Evolutionary conservation across 2,113 vertebrate genomes (phyloP).

Genomic region (Corvus hawaiiensis): DNA sequence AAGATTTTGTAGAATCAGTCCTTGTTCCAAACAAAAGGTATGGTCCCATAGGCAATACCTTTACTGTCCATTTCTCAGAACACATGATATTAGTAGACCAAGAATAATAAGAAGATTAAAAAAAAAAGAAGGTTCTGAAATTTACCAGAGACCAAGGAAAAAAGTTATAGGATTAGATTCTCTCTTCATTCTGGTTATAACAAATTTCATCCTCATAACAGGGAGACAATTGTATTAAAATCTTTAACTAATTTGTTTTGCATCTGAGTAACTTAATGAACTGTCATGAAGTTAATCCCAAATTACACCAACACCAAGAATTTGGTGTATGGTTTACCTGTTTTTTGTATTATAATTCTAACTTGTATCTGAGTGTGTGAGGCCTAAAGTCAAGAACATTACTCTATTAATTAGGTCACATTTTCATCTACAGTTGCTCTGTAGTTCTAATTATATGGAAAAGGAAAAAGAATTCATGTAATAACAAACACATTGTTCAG

Average conservation of each 20-base stretch:
- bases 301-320: background rate
- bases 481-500: background rate
- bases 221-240: background rate
- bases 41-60: background rate
- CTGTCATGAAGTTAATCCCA: background rate
- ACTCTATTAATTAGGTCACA: background rate
- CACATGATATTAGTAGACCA: background rate
- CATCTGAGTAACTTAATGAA: background rate
- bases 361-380: background rate
- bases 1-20: background rate
- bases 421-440: background rate
- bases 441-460: background rate
- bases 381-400: background rate
- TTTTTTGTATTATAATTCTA: background rate
- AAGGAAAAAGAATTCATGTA: background rate
- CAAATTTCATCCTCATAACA: background rate
- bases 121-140: background rate
- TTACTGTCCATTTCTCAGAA: background rate
- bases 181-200: background rate
- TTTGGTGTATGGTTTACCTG: background rate
- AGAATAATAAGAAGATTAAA: background rate
- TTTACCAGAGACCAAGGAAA: background rate
- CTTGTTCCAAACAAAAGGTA: background rate
- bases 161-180: background rate
- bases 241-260: background rate